phyloP scores from a whole-genome alignment of 2,113 vertebrate species.

The Merops nubicus region DNA sequence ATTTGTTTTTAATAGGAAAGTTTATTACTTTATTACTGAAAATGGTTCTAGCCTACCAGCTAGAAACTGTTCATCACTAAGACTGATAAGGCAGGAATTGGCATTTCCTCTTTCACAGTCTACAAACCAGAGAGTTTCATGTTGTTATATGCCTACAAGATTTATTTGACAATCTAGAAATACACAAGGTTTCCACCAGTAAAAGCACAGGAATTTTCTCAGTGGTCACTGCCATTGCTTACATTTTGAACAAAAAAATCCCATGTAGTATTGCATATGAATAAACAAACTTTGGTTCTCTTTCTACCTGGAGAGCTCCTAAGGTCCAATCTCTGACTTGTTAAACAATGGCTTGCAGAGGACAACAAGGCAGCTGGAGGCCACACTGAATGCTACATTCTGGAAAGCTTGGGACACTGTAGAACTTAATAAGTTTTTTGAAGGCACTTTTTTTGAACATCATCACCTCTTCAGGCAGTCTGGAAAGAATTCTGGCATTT shows the following conservation, averaged over 20 bases:
- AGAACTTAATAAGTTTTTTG: constrained; percentile 91
- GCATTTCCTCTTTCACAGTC: neutral
- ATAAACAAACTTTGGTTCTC: constrained; percentile 19
- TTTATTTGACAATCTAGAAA: constrained; percentile 44
- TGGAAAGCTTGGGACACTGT: constrained; percentile 89
- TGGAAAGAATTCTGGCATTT: constrained; percentile 62
- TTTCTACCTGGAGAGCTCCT: neutral
- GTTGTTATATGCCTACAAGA: neutral
- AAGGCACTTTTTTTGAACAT: constrained; percentile 81
- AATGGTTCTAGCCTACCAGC: neutral
- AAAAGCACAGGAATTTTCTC: constrained; percentile 66
- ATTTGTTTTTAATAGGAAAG: too few relatives aligned
- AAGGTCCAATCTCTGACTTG: neutral
- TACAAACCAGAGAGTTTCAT: neutral
- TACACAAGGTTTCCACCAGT: constrained; percentile 36
- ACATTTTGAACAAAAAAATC: constrained; percentile 39
- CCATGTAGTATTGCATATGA: constrained; percentile 56
- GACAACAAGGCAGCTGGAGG: constrained; percentile 85
- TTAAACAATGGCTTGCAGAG: constrained; percentile 81
- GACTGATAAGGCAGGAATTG: neutral
- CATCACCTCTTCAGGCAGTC: constrained; percentile 81
- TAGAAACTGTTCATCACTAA: neutral
- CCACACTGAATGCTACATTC: constrained; percentile 86
- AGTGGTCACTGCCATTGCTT: neutral
- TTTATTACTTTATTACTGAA: too few relatives aligned